Evolutionary conservation across 2,888 invertebrate genomes (phyloP).

Genomic region (Luffia ferchaultella): DNA sequence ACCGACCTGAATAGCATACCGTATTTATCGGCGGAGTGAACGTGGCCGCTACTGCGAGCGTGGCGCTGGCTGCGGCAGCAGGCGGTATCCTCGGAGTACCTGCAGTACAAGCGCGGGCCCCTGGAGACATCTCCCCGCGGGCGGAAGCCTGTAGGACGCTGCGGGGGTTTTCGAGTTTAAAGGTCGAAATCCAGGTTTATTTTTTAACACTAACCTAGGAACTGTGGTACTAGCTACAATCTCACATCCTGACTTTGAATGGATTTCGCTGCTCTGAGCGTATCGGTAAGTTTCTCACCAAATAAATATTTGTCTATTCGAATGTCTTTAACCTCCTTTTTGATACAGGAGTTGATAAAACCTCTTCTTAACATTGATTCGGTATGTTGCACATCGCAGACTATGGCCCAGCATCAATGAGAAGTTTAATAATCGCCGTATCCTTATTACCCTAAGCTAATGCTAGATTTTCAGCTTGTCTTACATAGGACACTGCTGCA

Average conservation of each 20-base stretch:
- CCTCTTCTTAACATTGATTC: conserved; percentile 13
- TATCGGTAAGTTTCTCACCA: conserved; percentile 13
- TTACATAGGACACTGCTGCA: conserved; percentile 13
- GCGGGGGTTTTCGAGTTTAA: conserved; percentile 12
- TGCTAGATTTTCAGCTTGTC: conserved; percentile 10
- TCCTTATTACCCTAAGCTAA: conserved; percentile 8
- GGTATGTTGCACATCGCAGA: conserved; percentile 13
- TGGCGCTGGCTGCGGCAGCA: conserved; percentile 1
- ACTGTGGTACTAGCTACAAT: conserved; percentile 5
- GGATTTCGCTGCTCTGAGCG: conserved; percentile 15
- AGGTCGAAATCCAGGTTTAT: conserved; percentile 1
- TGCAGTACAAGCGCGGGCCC: conserved; percentile 5
- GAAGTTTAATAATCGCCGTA: conserved; percentile 2
- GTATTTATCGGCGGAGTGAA: conserved; percentile 3
- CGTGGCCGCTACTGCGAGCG: neutral
- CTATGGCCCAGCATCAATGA: conserved; percentile 13
- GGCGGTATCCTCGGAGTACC: conserved; percentile 1
- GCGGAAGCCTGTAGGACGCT: conserved; percentile 5
- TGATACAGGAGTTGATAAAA: conserved; percentile 12
- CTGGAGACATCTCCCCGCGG: conserved; percentile 6
- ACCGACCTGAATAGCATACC: conserved; percentile 11
- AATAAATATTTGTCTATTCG: conserved; percentile 15
- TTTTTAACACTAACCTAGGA: conserved; percentile 1
- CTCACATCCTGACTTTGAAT: conserved; percentile 14
- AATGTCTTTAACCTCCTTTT: conserved; percentile 16